Evolutionary conservation across 2,797 vertebrate genomes (phyloP).

Genomic region (Mus spretus): DNA sequence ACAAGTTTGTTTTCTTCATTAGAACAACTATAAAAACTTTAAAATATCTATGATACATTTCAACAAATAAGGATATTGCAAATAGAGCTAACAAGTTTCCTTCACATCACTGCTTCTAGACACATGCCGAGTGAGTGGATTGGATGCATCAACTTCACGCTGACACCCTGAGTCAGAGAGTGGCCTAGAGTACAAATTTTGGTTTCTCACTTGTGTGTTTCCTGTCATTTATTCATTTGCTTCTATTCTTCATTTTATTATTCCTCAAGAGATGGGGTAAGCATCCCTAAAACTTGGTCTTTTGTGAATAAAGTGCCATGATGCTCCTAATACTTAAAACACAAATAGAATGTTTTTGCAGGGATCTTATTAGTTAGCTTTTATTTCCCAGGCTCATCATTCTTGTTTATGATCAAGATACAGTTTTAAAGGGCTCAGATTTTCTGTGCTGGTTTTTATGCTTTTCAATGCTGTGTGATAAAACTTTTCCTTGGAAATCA

Average conservation of each 20-base stretch:
- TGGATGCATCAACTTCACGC: fast-evolving
- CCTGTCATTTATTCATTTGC: neutral
- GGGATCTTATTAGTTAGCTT: neutral
- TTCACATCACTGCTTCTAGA: neutral
- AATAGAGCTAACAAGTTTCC: neutral
- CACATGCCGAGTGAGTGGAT: neutral
- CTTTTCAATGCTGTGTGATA: neutral
- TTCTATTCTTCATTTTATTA: neutral
- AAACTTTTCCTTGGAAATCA: neutral
- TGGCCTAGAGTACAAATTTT: neutral
- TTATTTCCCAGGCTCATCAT: neutral
- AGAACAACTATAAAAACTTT: neutral
- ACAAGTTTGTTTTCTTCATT: neutral
- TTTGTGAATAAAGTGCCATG: neutral
- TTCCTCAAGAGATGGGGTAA: neutral
- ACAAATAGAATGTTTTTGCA: neutral
- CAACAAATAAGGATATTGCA: neutral
- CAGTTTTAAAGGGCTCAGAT: neutral
- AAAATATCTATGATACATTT: neutral
- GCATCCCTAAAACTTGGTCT: neutral
- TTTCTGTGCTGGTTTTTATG: neutral
- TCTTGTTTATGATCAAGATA: neutral
- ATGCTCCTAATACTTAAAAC: neutral
- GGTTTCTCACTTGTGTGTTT: neutral
- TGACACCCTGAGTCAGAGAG: neutral